These are phyloP conservation scores for Sparidentex hasta DNA, from an alignment of 2,797 vertebrate species.

Conservation along the genomic window DNA sequence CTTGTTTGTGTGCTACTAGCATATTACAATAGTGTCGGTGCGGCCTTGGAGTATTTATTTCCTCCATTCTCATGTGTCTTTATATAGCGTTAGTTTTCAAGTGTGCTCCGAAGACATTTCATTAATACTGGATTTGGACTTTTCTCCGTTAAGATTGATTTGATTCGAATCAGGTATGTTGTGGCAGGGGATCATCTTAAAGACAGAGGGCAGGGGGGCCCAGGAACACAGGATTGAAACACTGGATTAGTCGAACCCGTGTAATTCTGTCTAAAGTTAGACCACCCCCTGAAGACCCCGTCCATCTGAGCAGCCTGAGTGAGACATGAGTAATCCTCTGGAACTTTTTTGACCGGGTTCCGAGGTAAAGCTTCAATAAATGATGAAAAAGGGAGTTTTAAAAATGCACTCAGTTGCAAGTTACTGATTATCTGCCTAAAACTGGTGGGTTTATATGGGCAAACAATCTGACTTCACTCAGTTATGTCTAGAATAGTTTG, in stretches of 20 bases:
- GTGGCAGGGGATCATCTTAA: too few species aligned
- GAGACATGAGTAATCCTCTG: conserved; percentile 38
- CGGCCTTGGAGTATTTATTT: too few species aligned
- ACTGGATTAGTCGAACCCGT: too few species aligned
- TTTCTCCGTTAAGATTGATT: too few species aligned
- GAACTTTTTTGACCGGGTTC: conserved; percentile 33
- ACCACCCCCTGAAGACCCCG: not conserved
- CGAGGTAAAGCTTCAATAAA: conserved; percentile 42
- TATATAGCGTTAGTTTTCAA: too few species aligned
- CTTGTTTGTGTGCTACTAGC: not conserved
- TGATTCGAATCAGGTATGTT: too few species aligned
- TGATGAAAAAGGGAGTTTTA: conserved; percentile 36
- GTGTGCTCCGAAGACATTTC: too few species aligned
- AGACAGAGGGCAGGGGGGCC: too few species aligned
- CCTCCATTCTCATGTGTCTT: too few species aligned
- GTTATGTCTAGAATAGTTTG: conserved; percentile 16
- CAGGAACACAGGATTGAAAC: too few species aligned
- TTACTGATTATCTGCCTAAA: conserved; percentile 50
- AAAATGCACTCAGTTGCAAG: conserved; percentile 35
- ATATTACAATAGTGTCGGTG: not conserved
- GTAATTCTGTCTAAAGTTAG: not conserved
- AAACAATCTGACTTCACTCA: conserved; percentile 21
- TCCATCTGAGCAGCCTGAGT: not conserved
- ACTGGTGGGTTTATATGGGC: not conserved
- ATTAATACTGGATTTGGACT: too few species aligned